Evolutionary conservation across 2,797 vertebrate genomes (phyloP).

Genomic region (Aphelocoma californica): DNA sequence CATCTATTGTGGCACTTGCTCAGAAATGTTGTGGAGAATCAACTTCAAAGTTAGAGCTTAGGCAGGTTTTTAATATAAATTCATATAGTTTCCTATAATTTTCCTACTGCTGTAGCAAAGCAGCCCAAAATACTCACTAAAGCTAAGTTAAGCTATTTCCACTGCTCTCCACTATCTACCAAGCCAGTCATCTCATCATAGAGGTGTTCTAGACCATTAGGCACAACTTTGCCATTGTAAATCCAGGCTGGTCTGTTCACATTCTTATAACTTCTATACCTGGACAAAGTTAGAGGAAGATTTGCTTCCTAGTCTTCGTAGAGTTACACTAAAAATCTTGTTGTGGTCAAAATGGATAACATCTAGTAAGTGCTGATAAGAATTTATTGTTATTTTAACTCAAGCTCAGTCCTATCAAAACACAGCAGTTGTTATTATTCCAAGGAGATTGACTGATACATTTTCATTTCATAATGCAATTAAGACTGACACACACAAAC

Average conservation of each 20-base stretch:
- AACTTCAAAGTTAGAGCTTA: not conserved
- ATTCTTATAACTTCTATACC: not conserved
- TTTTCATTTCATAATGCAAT: not conserved
- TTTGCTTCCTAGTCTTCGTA: not conserved
- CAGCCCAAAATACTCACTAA: not conserved
- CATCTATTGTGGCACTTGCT: not conserved
- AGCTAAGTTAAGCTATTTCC: not conserved
- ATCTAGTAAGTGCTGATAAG: rapidly evolving
- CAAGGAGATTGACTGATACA: not conserved
- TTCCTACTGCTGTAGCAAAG: not conserved
- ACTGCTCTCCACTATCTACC: not conserved
- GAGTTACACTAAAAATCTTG: not conserved
- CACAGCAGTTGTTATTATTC: rapidly evolving
- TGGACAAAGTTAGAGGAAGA: not conserved
- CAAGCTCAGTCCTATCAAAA: not conserved
- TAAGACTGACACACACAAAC: not conserved
- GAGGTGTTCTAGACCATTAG: not conserved
- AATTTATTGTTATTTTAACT: not conserved
- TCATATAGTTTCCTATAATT: rapidly evolving
- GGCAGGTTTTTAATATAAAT: not conserved
- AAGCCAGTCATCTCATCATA: not conserved
- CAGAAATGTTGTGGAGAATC: not conserved
- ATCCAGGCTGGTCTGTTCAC: not conserved
- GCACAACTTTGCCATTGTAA: not conserved
- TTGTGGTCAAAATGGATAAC: not conserved